These are phyloP conservation scores for Apostichopus leukothele DNA, from an alignment of 53 echinoderm and acorn worm species.

Conservation along the genomic window DNA sequence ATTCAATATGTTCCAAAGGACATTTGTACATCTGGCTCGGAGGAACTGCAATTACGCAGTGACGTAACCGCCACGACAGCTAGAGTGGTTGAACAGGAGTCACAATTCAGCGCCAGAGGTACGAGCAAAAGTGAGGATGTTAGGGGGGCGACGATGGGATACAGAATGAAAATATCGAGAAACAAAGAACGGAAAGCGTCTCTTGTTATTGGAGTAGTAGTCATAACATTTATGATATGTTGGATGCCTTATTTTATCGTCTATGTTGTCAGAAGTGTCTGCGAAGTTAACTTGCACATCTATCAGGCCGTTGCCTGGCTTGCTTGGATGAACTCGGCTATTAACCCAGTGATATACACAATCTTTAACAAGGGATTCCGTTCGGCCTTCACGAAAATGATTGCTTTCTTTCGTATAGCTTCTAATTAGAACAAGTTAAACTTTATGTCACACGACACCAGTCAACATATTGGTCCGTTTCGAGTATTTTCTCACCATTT, in stretches of 20 bases:
- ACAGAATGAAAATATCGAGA: background rate
- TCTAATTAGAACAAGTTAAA: no score
- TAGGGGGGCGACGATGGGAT: no score
- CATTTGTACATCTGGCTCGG: background rate
- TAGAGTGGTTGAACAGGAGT: background rate
- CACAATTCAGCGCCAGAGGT: background rate
- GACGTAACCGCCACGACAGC: background rate
- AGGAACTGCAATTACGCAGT: background rate
- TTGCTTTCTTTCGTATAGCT: no score
- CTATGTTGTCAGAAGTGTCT: background rate
- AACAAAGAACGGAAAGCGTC: background rate
- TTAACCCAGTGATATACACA: background rate
- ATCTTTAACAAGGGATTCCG: conserved; percentile 8
- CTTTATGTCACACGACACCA: no score
- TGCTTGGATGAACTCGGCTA: background rate
- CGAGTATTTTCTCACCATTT: no score
- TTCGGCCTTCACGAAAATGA: background rate
- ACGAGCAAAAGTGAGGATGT: background rate
- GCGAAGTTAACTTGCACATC: background rate
- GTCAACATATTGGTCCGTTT: no score
- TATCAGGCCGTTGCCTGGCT: background rate
- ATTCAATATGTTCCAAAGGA: background rate
- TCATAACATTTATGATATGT: background rate
- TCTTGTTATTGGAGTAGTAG: background rate
- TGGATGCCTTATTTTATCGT: conserved; percentile 4